Evolutionary conservation across 2,113 vertebrate species (phyloP).

Genomic region (Pipa parva): DNA sequence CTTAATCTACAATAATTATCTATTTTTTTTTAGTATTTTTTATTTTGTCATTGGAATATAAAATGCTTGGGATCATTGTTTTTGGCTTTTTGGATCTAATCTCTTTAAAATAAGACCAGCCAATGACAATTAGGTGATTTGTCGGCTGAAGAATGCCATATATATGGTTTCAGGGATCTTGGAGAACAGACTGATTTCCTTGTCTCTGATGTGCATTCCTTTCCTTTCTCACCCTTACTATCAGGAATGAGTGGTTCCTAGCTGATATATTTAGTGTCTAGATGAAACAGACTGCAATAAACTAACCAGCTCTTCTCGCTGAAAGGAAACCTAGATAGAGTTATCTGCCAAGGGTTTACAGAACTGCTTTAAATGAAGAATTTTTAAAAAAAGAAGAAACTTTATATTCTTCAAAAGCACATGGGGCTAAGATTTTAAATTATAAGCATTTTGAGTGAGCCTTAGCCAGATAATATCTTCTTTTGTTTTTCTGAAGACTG

Average conservation of each 20-base stretch:
- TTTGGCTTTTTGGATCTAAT: no score
- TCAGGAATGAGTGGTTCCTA: not conserved
- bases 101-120: not conserved
- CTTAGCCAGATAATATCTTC: no score
- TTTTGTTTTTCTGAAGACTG: no score
- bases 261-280: conserved; percentile 5
- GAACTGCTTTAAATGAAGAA: no score
- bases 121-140: not conserved
- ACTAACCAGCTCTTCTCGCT: not conserved
- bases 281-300: conserved; percentile 6
- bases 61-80: no score
- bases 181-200: not conserved
- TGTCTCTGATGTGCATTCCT: conserved; percentile 41
- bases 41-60: no score
- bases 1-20: no score
- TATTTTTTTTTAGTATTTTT: no score
- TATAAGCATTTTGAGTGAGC: no score
- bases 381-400: no score
- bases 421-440: no score
- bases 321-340: not conserved
- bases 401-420: no score
- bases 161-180: conserved; percentile 13
- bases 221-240: conserved; percentile 30
- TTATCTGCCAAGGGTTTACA: not conserved
- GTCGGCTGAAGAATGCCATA: not conserved